A percentile compares a stretch with the other conserved stretches of the same genome.
Conservation (phyloP, 2,113 vertebrate genomes). For the Bubo scandiacus region DNA sequence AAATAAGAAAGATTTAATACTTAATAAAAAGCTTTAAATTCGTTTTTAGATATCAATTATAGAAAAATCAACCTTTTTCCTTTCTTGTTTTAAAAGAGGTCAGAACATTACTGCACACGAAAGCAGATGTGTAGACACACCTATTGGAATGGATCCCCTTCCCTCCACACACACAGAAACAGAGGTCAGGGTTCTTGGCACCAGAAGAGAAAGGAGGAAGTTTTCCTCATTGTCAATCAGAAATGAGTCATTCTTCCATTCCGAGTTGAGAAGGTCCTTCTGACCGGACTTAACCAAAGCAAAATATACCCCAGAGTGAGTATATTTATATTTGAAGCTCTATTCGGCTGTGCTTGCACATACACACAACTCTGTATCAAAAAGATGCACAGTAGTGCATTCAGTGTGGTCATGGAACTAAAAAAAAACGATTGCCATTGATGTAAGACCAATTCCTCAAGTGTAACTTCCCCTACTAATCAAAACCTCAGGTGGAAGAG, state of each 20-base stretch:
- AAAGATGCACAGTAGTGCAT: background rate
- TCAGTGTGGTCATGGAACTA: background rate
- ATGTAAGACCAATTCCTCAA: background rate
- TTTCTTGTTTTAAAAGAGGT: conserved; percentile 26
- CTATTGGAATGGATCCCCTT: conserved; percentile 19
- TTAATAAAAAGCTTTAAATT: conserved; percentile 60
- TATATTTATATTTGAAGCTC: background rate
- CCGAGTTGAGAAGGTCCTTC: conserved; percentile 10
- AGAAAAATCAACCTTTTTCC: conserved; percentile 57
- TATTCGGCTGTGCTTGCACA: background rate
- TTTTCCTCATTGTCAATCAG: conserved; percentile 11
- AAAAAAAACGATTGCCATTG: background rate
- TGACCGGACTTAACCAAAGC: background rate
- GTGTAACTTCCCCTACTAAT: background rate
- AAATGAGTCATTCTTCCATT: conserved; percentile 10
- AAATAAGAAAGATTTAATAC: conserved; percentile 60
- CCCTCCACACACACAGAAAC: background rate
- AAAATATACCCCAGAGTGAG: background rate
- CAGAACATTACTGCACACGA: conserved; percentile 46
- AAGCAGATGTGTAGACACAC: conserved; percentile 34
- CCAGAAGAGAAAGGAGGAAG: conserved; percentile 40
- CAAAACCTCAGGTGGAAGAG: background rate
- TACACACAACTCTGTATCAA: background rate
- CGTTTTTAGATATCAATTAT: conserved; percentile 44
- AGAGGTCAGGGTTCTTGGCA: conserved; percentile 43